Evolutionary conservation across 2,113 vertebrate genomes (phyloP).

Genomic region (Coregonus clupeaformis): DNA sequence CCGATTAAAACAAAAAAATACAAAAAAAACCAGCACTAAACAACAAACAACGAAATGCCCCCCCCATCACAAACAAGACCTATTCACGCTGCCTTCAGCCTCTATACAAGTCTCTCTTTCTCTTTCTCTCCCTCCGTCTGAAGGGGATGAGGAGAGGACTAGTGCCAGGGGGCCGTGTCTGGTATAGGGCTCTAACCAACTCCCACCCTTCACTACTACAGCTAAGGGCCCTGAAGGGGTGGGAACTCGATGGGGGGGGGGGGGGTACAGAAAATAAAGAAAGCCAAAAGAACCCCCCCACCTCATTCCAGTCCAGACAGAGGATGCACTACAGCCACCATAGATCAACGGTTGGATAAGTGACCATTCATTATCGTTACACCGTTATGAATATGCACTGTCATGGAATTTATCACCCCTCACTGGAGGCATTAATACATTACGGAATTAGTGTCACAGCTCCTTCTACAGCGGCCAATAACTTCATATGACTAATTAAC

Average conservation of each 20-base stretch:
- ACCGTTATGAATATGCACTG: background rate
- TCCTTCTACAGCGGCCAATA: background rate
- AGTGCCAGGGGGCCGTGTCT: slow-evolving; percentile 28
- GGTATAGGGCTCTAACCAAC: background rate
- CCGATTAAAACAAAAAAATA: slow-evolving; percentile 62
- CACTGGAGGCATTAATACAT: slow-evolving; percentile 3
- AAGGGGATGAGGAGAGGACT: slow-evolving; percentile 78
- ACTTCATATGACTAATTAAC: slow-evolving; percentile 5
- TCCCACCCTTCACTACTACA: background rate
- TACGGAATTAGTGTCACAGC: slow-evolving; percentile 4
- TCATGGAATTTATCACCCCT: background rate
- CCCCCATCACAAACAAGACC: slow-evolving; percentile 48
- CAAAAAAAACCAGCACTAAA: slow-evolving; percentile 57
- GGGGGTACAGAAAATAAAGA: slow-evolving; percentile 1
- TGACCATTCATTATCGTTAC: background rate
- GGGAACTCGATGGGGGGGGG: background rate
- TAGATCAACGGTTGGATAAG: background rate
- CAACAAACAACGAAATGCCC: slow-evolving; percentile 61
- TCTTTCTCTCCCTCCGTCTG: slow-evolving; percentile 72
- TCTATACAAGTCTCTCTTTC: slow-evolving; percentile 37
- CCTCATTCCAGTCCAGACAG: background rate
- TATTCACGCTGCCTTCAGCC: slow-evolving; percentile 37
- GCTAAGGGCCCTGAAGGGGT: background rate
- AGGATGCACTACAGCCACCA: background rate
- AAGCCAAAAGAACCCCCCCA: background rate